Base-by-base conservation (phyloP, 2,113 vertebrate genomes). In the Oncorhynchus mykiss region DNA sequence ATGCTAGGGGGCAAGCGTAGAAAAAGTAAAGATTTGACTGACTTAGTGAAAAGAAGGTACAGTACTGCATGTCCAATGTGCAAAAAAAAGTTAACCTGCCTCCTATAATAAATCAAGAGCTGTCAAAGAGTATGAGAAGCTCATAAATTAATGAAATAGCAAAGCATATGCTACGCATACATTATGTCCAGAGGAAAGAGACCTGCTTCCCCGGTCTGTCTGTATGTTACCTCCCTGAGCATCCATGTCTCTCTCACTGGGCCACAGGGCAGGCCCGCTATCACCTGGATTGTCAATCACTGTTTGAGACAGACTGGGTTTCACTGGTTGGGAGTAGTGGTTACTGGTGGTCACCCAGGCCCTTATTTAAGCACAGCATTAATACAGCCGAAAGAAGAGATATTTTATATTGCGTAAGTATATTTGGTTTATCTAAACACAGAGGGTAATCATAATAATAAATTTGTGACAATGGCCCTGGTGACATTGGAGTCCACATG, bases 201-300 rank as follows among this genome's bases (percentile, higher is more conserved):
- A 84, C 84, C 84, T 75, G 76, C 76, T 74, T 82, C 82, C 83
- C 80, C 69, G 69, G 84, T 86, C 86, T 75, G 85, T 78, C 86
- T 74, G 85, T 77, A 84, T 80, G 81, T 84, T 78, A 81, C 85
- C 91, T 97, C 96, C 96, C 96, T 97, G 96, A 97, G 96, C 95
- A 67, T 90, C 91, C 88, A 77, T 87, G 84, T 82, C 86, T 84
- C 84, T 89, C 85, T 89, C 67, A 76, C 77, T 31, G 57, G 82
- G 86, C 80, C 82, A 18, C 78, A 85, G 91, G 90, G 91, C 94
- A 75, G 31, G 39, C 39, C 39, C 45, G 39, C 91, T 87, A 86
- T 91, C 89, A 93, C 93, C 94, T 95, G 95, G 96, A 99, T 98
- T 98, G 96, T 98, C 96, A 94, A 94, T 96, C 95, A 97, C 94